These are phyloP conservation scores for Alces alces DNA, from an alignment of 2,113 vertebrate genomes.

Conservation along the genomic window DNA sequence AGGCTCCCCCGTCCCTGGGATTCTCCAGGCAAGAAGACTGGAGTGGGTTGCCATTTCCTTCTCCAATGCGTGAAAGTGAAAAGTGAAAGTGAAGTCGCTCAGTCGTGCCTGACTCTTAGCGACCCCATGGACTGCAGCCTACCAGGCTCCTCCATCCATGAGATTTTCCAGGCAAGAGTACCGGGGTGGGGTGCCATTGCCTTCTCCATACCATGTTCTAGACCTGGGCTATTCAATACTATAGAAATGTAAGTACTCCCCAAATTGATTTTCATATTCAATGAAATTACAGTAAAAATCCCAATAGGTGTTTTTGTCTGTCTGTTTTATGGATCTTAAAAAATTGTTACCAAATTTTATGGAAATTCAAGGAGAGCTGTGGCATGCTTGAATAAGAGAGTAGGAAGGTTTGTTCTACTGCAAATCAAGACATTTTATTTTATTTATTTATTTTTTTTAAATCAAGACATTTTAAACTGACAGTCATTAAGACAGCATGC, in stretches of 20 bases:
- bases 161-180: too few species aligned
- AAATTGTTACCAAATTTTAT: neutral
- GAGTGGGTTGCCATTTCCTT: too few species aligned
- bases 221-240: neutral
- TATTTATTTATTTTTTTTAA: too few species aligned
- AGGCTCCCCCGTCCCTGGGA: too few species aligned
- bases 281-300: neutral
- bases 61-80: too few species aligned
- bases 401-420: neutral
- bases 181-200: too few species aligned
- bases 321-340: neutral
- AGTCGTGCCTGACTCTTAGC: rapidly evolving
- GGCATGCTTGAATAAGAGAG: neutral
- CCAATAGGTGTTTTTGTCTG: neutral
- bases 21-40: too few species aligned
- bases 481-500: neutral
- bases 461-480: neutral
- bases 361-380: neutral
- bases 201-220: neutral
- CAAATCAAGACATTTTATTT: neutral
- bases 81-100: too few species aligned
- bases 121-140: too few species aligned
- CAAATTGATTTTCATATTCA: neutral
- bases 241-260: neutral
- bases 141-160: too few species aligned